phyloP scores from a whole-genome alignment of 2,888 invertebrate genomes.

The Laothoe populi region DNA sequence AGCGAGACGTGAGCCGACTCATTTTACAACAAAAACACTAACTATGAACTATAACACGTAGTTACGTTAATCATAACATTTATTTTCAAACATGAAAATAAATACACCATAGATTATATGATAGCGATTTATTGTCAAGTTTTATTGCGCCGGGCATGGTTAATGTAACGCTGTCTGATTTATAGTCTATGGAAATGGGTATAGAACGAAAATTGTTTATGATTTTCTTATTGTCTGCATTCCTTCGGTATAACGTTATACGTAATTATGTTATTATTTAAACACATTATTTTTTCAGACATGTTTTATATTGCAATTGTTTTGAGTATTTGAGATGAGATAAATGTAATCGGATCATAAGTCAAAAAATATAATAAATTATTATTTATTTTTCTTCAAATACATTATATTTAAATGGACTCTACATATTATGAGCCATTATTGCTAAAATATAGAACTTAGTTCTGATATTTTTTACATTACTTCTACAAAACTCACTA shows the following conservation, averaged over 20 bases:
- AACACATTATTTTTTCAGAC: not conserved
- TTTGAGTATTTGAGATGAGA: too few species aligned
- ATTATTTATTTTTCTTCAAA: too few species aligned
- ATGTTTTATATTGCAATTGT: too few species aligned
- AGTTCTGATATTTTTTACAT: too few species aligned
- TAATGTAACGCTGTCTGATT: conserved; percentile 19
- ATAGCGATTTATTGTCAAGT: conserved; percentile 5
- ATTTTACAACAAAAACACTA: conserved; percentile 50
- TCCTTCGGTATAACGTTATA: not conserved
- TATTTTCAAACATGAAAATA: conserved; percentile 15
- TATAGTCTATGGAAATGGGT: conserved; percentile 12
- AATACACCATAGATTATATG: conserved; percentile 15
- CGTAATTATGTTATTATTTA: not conserved
- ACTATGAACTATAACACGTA: conserved; percentile 12
- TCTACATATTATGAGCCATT: too few species aligned
- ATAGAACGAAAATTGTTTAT: not conserved
- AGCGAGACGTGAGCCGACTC: conserved; percentile 57
- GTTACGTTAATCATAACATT: conserved; percentile 13
- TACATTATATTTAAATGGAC: too few species aligned
- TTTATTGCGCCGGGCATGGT: conserved; percentile 10
- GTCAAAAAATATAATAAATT: too few species aligned
- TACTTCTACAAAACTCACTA: too few species aligned
- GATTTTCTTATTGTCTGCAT: not conserved
- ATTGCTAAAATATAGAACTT: too few species aligned
- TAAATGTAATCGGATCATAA: too few species aligned